Conservation (phyloP, 2,113 vertebrate genomes). For the Propithecus coquereli region DNA sequence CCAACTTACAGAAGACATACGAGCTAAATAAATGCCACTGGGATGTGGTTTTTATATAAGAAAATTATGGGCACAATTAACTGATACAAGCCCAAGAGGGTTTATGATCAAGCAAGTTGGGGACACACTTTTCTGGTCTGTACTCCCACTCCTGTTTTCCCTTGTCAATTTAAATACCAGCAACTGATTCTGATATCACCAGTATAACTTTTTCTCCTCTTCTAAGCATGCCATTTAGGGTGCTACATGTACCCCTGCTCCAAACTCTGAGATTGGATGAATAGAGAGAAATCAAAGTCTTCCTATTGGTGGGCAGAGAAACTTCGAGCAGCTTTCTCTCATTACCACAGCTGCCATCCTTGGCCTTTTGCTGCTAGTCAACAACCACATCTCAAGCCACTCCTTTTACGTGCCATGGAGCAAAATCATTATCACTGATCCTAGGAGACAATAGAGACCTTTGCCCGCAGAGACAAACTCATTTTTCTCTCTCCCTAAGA, state of each 20-base stretch:
- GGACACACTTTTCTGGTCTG: not conserved
- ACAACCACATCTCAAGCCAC: conserved; percentile 7
- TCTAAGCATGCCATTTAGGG: not conserved
- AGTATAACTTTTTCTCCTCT: not conserved
- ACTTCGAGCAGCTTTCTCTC: not conserved
- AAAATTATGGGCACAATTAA: not conserved
- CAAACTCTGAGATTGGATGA: not conserved
- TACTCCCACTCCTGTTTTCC: not conserved
- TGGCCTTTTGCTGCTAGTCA: not conserved
- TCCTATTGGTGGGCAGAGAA: not conserved
- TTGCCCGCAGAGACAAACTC: not conserved
- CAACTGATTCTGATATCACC: not conserved
- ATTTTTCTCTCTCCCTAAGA: conserved; percentile 32
- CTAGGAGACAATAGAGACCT: conserved; percentile 26
- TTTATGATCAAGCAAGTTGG: too few species aligned
- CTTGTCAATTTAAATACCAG: not conserved
- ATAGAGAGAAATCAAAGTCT: not conserved
- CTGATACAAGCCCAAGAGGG: not conserved
- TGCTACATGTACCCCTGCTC: not conserved
- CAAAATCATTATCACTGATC: conserved; percentile 29
- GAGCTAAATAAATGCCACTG: not conserved
- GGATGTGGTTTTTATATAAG: not conserved
- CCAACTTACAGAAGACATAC: not conserved
- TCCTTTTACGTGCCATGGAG: not conserved
- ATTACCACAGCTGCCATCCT: not conserved